phyloP scores from a whole-genome alignment of 2,797 vertebrate genomes.

The Halcyon chelicuti region DNA sequence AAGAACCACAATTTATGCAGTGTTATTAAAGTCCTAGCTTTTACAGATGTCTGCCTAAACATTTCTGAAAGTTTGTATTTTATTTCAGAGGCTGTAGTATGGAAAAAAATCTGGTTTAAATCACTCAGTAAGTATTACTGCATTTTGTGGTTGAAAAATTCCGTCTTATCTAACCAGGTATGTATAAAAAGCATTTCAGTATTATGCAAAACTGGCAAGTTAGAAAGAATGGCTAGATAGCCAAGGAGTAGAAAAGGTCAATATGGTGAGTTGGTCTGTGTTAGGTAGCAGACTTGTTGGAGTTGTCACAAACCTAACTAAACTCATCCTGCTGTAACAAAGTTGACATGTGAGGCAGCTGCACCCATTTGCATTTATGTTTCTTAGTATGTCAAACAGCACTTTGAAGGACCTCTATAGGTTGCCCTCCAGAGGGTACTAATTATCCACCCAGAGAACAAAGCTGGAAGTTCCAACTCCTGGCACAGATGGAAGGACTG shows the following conservation, averaged over 20 bases:
- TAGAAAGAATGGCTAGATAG: background rate
- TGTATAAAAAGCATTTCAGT: constrained; percentile 43
- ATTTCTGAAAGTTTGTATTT: constrained; percentile 37
- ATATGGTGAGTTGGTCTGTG: background rate
- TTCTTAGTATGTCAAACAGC: background rate
- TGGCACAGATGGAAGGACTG: background rate
- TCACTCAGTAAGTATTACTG: constrained; percentile 60
- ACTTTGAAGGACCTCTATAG: background rate
- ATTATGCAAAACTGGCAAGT: constrained; percentile 23
- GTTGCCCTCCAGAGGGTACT: background rate
- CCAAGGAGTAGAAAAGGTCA: background rate
- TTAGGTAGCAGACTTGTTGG: background rate
- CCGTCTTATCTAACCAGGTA: constrained; percentile 40
- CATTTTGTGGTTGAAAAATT: constrained; percentile 60
- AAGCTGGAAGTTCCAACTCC: background rate
- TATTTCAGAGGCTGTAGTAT: constrained; percentile 53
- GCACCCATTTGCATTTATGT: background rate
- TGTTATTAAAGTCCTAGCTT: constrained; percentile 13
- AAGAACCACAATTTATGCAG: constrained; percentile 58
- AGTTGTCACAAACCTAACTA: background rate
- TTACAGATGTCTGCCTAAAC: constrained; percentile 59
- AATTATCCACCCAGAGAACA: background rate
- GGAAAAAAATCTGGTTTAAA: constrained; percentile 67
- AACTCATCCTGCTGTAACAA: background rate
- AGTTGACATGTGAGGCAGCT: background rate